A percentile compares a stretch with the other conserved stretches of the same genome.
These are phyloP conservation scores for Metopolophium dirhodum DNA, from an alignment of 1,140 invertebrate species.

Conservation along the genomic window DNA sequence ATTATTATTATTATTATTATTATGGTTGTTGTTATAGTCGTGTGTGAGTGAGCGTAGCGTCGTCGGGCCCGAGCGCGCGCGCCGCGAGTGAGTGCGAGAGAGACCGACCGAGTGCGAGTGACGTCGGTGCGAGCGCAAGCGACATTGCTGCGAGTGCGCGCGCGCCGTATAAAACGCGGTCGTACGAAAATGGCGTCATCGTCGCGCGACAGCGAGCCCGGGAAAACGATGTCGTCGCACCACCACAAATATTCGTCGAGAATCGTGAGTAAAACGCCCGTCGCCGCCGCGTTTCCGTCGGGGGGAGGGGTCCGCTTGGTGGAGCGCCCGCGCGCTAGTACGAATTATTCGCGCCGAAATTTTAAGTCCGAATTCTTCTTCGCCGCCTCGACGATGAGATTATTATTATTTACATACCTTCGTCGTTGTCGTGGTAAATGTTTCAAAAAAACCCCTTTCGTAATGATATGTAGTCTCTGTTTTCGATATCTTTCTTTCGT, in stretches of 20 bases:
- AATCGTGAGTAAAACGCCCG: constrained; percentile 3
- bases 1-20: not conserved
- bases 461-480: not conserved
- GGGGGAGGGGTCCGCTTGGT: not conserved
- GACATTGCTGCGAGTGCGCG: not conserved
- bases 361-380: too few species aligned
- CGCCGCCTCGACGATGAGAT: too few species aligned
- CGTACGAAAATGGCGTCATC: constrained; percentile 42
- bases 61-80: not conserved
- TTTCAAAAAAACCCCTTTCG: not conserved
- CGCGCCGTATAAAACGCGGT: not conserved
- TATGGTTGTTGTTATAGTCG: not conserved
- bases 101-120: not conserved
- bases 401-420: too few species aligned
- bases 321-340: not conserved
- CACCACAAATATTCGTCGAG: constrained; percentile 44
- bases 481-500: too few species aligned
- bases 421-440: too few species aligned
- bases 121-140: not conserved
- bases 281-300: not conserved
- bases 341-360: not conserved
- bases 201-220: constrained; percentile 35
- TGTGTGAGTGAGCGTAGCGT: not conserved
- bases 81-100: not conserved
- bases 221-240: not conserved